Evolutionary conservation across 1,140 invertebrate species (phyloP).

Genomic region (Drosophila triauraria): DNA sequence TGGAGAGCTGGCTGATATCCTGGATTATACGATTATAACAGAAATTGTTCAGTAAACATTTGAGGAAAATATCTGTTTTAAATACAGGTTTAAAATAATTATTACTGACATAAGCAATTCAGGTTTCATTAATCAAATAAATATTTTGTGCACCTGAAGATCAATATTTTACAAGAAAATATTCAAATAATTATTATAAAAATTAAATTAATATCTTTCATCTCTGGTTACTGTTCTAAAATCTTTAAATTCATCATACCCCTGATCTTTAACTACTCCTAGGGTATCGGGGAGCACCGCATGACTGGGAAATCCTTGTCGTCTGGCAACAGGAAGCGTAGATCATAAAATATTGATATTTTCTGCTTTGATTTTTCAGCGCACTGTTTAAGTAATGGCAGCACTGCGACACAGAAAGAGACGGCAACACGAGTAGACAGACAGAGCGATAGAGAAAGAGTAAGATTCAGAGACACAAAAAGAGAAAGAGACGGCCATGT

Average conservation of each 20-base stretch:
- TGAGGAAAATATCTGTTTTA: no score
- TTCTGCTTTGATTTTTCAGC: conserved; percentile 79
- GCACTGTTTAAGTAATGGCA: conserved; percentile 78
- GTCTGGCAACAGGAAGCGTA: conserved; percentile 74
- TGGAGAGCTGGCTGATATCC: background rate
- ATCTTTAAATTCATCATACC: background rate
- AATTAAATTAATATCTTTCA: background rate
- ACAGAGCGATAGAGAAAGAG: conserved; percentile 18
- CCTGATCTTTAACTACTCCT: background rate
- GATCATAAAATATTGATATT: conserved; percentile 83
- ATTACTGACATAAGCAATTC: background rate
- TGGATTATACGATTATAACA: background rate
- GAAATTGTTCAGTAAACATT: no score
- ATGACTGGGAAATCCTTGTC: conserved; percentile 48
- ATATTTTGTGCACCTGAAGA: background rate
- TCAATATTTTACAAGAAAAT: background rate
- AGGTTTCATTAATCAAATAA: background rate
- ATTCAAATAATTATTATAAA: background rate
- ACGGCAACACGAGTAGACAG: conserved; percentile 29
- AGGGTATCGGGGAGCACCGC: conserved; percentile 25
- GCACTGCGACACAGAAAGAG: conserved; percentile 32
- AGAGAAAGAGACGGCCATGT: conserved; percentile 33
- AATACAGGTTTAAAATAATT: background rate
- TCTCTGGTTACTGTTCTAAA: background rate
- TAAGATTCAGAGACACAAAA: conserved; percentile 13